phyloP scores from a whole-genome alignment of 2,888 invertebrate genomes.

The Ochropacha duplaris region DNA sequence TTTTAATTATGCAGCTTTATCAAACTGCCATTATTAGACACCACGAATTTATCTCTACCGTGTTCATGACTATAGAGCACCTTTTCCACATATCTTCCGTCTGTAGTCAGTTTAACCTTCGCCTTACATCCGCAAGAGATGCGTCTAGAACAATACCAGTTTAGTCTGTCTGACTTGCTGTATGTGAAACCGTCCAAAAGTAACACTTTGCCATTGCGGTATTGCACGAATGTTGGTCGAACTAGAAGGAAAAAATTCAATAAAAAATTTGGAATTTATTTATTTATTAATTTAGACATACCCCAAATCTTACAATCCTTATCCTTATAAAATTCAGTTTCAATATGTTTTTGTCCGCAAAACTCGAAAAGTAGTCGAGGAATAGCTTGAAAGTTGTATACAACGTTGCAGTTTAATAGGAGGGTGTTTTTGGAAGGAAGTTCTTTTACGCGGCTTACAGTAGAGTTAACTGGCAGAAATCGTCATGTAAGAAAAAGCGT shows the following conservation, averaged over 20 bases:
- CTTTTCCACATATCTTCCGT: slow-evolving; percentile 22
- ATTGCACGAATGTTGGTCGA: neutral
- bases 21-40: slow-evolving; percentile 16
- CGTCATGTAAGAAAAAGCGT: too few relatives aligned
- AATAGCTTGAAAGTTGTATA: too few relatives aligned
- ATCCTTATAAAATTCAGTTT: too few relatives aligned
- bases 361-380: too few relatives aligned
- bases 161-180: slow-evolving; percentile 20
- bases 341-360: too few relatives aligned
- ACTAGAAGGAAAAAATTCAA: neutral
- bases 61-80: slow-evolving; percentile 19
- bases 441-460: too few relatives aligned
- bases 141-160: slow-evolving; percentile 37
- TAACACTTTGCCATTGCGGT: slow-evolving; percentile 27
- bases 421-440: too few relatives aligned
- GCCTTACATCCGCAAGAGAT: slow-evolving; percentile 28
- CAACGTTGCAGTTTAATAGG: too few relatives aligned
- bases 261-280: neutral
- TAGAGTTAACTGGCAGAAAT: too few relatives aligned
- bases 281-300: too few relatives aligned
- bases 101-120: slow-evolving; percentile 24
- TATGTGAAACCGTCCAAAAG: slow-evolving; percentile 35
- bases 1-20: slow-evolving; percentile 13
- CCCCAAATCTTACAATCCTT: too few relatives aligned
- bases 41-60: slow-evolving; percentile 14